A percentile compares a stretch with the other conserved stretches of the same genome.
Conservation (phyloP, 2,113 vertebrate species). For the Pholis gunnellus region DNA sequence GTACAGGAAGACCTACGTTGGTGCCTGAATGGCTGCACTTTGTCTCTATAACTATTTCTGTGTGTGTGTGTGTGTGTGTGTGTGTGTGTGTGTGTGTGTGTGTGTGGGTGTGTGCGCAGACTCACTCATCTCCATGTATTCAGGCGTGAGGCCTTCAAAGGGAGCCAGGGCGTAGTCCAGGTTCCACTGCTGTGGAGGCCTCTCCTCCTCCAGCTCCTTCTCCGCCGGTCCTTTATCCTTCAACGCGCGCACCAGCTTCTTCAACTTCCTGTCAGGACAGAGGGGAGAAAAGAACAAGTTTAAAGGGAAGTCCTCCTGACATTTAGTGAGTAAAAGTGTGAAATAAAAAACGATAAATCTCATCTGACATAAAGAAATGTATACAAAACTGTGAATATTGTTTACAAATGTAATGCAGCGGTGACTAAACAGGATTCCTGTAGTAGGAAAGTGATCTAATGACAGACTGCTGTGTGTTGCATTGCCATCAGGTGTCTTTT, state of each 20-base stretch:
- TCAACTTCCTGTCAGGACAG: slow-evolving; percentile 88
- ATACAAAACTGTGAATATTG: no score
- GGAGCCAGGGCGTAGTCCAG: slow-evolving; percentile 92
- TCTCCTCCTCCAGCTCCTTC: slow-evolving; percentile 80
- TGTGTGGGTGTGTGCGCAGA: slow-evolving; percentile 12
- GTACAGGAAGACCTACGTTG: neutral
- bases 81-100: neutral
- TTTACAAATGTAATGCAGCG: neutral
- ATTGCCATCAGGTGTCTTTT: neutral
- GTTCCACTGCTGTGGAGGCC: slow-evolving; percentile 92
- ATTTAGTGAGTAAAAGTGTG: neutral
- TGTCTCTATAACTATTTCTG: neutral
- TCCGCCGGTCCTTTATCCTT: slow-evolving; percentile 87
- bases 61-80: neutral
- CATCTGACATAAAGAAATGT: neutral
- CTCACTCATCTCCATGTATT: slow-evolving; percentile 99
- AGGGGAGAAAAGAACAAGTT: neutral
- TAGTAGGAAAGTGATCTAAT: neutral
- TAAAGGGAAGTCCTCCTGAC: neutral
- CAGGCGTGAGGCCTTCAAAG: slow-evolving; percentile 94
- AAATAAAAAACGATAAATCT: neutral
- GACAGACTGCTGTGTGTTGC: neutral
- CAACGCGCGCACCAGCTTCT: slow-evolving; percentile 91
- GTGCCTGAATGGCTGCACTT: neutral
- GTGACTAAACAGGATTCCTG: neutral